These are phyloP conservation scores for Maniola jurtina DNA, from an alignment of 1,140 invertebrate species.

Conservation along the genomic window DNA sequence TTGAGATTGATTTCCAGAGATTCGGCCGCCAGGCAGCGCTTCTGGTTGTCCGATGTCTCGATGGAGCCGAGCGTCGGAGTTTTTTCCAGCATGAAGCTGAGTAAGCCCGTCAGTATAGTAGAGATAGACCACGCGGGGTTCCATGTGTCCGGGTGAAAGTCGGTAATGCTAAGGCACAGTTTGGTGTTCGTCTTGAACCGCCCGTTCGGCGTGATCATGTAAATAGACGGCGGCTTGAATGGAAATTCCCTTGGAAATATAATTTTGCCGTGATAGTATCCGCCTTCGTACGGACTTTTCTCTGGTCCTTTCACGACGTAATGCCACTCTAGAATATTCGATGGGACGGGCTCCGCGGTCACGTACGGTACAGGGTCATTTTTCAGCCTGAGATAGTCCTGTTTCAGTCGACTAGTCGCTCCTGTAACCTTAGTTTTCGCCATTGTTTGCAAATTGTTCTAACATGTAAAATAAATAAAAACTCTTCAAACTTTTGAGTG, in stretches of 20 bases:
- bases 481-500: background rate
- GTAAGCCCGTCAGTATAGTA: slow-evolving; percentile 95
- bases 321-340: slow-evolving; percentile 99
- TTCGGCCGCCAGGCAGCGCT: slow-evolving; percentile 90
- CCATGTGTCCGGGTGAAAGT: slow-evolving; percentile 99
- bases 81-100: slow-evolving; percentile 96
- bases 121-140: slow-evolving; percentile 99
- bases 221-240: slow-evolving; percentile 98
- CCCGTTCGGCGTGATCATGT: slow-evolving; percentile 99
- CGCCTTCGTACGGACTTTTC: slow-evolving; percentile 95
- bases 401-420: slow-evolving; percentile 93
- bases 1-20: slow-evolving; percentile 95
- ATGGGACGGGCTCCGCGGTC: slow-evolving; percentile 94
- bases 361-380: slow-evolving; percentile 98
- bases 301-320: slow-evolving; percentile 96
- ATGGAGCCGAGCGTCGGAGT: slow-evolving; percentile 97
- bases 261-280: slow-evolving; percentile 98
- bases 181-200: slow-evolving; percentile 93
- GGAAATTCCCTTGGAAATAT: slow-evolving; percentile 98
- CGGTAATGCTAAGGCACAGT: slow-evolving; percentile 97
- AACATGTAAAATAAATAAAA: slow-evolving; percentile 20
- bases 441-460: slow-evolving; percentile 47
- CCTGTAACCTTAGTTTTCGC: slow-evolving; percentile 75
- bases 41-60: slow-evolving; percentile 94
- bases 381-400: slow-evolving; percentile 96